Evolutionary conservation across 2,888 invertebrate genomes (phyloP).

Genomic region (Tenthredo distinguenda): DNA sequence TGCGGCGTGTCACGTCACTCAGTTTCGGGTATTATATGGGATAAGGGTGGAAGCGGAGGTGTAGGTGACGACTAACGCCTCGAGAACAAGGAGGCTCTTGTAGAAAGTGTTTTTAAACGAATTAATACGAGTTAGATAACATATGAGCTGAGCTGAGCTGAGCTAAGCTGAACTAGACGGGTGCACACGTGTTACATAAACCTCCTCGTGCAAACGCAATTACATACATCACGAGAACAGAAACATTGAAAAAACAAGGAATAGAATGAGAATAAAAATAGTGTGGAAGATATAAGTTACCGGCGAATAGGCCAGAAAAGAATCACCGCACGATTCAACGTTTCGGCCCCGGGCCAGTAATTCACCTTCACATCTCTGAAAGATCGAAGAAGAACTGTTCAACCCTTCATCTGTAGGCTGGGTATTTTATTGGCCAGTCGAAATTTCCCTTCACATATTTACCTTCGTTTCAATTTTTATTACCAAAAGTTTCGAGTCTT

Average conservation of each 20-base stretch:
- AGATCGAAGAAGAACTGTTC: no score
- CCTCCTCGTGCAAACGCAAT: background rate
- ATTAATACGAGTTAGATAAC: conserved; percentile 41
- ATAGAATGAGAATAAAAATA: no score
- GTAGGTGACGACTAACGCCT: conserved; percentile 11
- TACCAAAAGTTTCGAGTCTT: no score
- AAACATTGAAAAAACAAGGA: background rate
- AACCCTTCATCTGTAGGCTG: no score
- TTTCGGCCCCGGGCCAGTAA: no score
- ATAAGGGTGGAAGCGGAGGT: conserved; percentile 9
- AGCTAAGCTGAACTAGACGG: background rate
- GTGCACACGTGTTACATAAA: conserved; percentile 13
- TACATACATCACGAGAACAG: background rate
- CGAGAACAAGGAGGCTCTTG: conserved; percentile 41
- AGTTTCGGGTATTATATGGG: background rate
- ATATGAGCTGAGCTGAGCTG: background rate
- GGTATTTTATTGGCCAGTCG: no score
- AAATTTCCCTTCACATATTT: no score
- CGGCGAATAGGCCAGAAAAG: no score
- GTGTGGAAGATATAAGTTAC: no score
- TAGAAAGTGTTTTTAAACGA: conserved; percentile 33
- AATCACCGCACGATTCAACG: no score
- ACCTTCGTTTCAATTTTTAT: background rate
- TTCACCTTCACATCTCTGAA: no score
- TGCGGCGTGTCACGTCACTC: background rate